Base-by-base conservation (phyloP, 2,797 vertebrate genomes). In the Microcaecilia unicolor region DNA sequence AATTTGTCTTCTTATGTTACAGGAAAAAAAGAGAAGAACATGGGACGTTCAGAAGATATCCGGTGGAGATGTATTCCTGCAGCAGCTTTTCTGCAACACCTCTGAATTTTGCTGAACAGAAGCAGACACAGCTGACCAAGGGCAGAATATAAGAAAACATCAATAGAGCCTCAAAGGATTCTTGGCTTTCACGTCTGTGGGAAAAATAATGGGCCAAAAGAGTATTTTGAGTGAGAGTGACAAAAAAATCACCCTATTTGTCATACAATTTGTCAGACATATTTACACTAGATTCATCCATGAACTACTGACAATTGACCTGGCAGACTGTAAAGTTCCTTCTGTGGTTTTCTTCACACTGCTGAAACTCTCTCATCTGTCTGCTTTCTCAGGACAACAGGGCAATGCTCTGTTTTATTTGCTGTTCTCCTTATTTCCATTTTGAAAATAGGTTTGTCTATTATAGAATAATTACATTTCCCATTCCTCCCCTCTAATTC, bases 161-260 rank as follows among this genome's bases (percentile, higher is more conserved):
- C n/a, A n/a, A n/a, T n/a, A n/a, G n/a, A n/a, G n/a, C n/a, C n/a
- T n/a, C n/a, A n/a, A n/a, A n/a, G n/a, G n/a, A n/a, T n/a, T n/a
- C n/a, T n/a, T n/a, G n/a, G n/a, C n/a, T n/a, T n/a, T n/a, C n/a
- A n/a, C n/a, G n/a, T n/a, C n/a, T 37, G 9, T 6, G 2, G 9
- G 22, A 37, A 48, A n/a, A 11, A 40, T 16, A 37, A 25, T 27
- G 14, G 2, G 34, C 25, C 13, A 18, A 48, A n/a, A 42, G 37
- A 27, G 9, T 20, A 15, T 8, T 26, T 44, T 2, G 4, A 4
- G 14, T 34, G 13, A 17, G 10, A 22, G 32, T 32, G 8, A 22
- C 3, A 44, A 31, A 1, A 0, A 0, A 26, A 17, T 22, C 12
- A 7, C 6, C 1, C 0, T n/a, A n/a, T n/a, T n/a, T 13, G 7